Evolutionary conservation across 1,140 invertebrate species (phyloP), one percentile per base, ranked within the genome.

Genomic region (Heliconius nattereri): DNA sequence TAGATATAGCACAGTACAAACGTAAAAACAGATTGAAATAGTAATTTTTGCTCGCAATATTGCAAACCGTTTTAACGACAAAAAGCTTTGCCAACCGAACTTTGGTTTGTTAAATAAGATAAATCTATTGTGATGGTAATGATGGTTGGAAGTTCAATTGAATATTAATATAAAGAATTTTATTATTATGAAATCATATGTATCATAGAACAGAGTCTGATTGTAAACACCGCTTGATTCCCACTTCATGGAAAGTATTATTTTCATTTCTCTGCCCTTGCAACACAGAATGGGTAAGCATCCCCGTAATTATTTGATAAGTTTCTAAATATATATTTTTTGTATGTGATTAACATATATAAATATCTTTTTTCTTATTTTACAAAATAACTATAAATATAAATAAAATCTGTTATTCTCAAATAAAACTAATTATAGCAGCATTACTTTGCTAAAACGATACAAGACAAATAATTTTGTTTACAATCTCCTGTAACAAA

Each of bases 401-500:
- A 60, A 7, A 54, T 20, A 54, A 26, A 23, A n/a, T 52, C n/a
- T 60, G n/a, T 26, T 60, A 11, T 60, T 60, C 54, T 26, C n/a
- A 23, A 23, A 60, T 60, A 60, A 23, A 2, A 26, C 11, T 60
- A 60, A 60, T 60, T 60, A 60, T 23, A 9, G 20, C 8, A 60
- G n/a, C 54, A 60, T 60, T 60, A 60, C 54, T 23, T 11, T 26
- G 54, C 54, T n/a, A 60, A 60, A 60, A 60, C 54, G n/a, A 60
- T 60, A 60, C 54, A 60, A 60, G 54, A 60, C 54, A 60, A 60
- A 60, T 60, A 6, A 26, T 23, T 60, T 60, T 60, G 54, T 11
- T 60, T 60, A 60, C 54, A 60, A 60, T 60, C n/a, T 60, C 2
- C n/a, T 60, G n/a, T 60, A 60, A 60, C n/a, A 60, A 60, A 60